Percentiles rank a stretch among this genome's conserved stretches.
Evolutionary conservation across 2,797 vertebrate genomes (phyloP).

Genomic region (Falco biarmicus): DNA sequence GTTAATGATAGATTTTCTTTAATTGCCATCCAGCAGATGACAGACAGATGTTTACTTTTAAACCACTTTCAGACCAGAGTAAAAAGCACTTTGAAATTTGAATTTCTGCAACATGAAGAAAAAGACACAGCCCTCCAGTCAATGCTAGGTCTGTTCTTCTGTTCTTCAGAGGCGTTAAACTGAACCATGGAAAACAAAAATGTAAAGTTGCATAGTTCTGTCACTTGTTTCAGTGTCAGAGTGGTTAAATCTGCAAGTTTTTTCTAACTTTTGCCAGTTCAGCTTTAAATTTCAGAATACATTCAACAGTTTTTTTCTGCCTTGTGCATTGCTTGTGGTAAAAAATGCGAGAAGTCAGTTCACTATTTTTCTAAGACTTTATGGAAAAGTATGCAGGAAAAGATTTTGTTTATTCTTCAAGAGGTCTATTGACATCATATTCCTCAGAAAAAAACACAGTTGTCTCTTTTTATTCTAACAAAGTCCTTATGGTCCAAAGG

Average conservation of each 20-base stretch:
- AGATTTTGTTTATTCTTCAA: background rate
- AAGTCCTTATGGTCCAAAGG: background rate
- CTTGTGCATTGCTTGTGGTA: background rate
- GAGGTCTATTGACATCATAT: background rate
- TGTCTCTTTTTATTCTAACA: background rate
- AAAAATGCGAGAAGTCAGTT: background rate
- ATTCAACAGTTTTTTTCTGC: background rate
- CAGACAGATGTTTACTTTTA: slow-evolving; percentile 63
- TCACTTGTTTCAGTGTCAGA: background rate
- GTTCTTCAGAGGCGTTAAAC: background rate
- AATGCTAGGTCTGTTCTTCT: background rate
- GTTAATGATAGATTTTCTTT: slow-evolving; percentile 45
- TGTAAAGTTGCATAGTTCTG: background rate
- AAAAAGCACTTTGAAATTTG: slow-evolving; percentile 24
- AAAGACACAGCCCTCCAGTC: background rate
- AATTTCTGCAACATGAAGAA: background rate
- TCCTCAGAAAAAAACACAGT: background rate
- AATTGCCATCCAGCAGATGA: slow-evolving; percentile 17
- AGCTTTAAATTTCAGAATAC: background rate
- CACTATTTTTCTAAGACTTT: background rate
- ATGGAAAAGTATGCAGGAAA: background rate
- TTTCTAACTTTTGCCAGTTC: background rate
- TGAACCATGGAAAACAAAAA: background rate
- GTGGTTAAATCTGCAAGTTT: background rate
- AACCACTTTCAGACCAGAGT: background rate